Base-by-base conservation (phyloP, 2,888 invertebrate genomes). In the Chaitophorus viminalis region DNA sequence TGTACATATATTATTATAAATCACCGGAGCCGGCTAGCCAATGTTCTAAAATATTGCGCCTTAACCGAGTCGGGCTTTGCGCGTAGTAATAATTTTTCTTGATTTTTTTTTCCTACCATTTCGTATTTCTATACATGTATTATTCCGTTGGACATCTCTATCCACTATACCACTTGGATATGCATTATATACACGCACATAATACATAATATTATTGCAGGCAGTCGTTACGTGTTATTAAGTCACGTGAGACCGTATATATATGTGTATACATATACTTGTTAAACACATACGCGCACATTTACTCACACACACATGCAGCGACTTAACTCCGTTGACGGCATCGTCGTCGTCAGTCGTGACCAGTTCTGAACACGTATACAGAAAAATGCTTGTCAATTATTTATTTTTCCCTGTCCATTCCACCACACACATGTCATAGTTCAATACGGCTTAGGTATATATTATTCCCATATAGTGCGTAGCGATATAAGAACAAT, bases 381-480 rank as follows among this genome's bases (percentile, higher is more conserved):
- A 46, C 60, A 79, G 21, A 86, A 87, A 81, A 87, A 74, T 65
- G 81, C 81, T 81, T 75, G 87, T 87, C 87, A 87, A 87, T 87
- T 87, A 87, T 87, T 81, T 65, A 81, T 74, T 74, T 75, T 81
- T 31, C 72, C 65, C n/a, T 33, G 39, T 77, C 77, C 68, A 77
- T 84, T 39, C 39, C 33, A 36, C 77, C 11, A 8, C 70, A 21
- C 31, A 31, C 33, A 65, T 79, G 87, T 81, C 87, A 65, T 74
- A 81, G 87, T 87, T 87, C 87, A 65, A 79, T 17, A 39, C 68
- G 17, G 6, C 21, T 18, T 21, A n/a, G 18, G 68, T 29, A 9
- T 60, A n/a, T 25, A 36, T 74, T 36, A 39, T 39, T 8, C 36
- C 36, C n/a, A n/a, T n/a, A 8, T 54, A 36, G 46, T 81, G 29